Percentiles rank a stretch among this genome's conserved stretches.
These are phyloP conservation scores for Dunckerocampus dactyliophorus DNA, from an alignment of 2,113 vertebrate species.

Conservation along the genomic window DNA sequence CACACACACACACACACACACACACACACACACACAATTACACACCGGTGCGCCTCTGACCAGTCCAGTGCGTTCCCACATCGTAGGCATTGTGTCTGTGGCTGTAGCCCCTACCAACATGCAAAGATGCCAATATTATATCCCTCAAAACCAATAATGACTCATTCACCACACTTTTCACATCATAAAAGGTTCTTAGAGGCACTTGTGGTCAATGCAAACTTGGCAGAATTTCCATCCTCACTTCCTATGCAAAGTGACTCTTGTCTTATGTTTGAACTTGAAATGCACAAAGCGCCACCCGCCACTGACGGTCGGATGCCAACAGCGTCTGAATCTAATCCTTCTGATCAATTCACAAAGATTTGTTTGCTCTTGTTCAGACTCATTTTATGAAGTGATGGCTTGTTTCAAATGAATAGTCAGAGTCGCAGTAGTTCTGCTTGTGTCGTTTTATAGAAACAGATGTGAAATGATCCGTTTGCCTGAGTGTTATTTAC, in stretches of 20 bases:
- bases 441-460: slow-evolving; percentile 14
- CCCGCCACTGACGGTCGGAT: slow-evolving; percentile 1
- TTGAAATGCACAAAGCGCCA: slow-evolving; percentile 16
- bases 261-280: slow-evolving; percentile 27
- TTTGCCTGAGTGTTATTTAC: slow-evolving; percentile 49
- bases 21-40: background rate
- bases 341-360: slow-evolving; percentile 5
- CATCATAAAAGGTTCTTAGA: slow-evolving; percentile 26
- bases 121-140: slow-evolving; percentile 23
- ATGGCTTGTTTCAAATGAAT: background rate
- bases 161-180: slow-evolving; percentile 10
- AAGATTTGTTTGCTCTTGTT: background rate
- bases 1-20: no score
- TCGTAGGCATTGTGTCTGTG: slow-evolving; percentile 56
- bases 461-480: slow-evolving; percentile 40
- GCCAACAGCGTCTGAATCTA: background rate
- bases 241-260: slow-evolving; percentile 67
- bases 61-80: slow-evolving; percentile 66
- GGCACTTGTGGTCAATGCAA: slow-evolving; percentile 64
- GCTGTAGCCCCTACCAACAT: slow-evolving; percentile 56
- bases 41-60: slow-evolving; percentile 66
- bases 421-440: slow-evolving; percentile 14
- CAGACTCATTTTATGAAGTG: background rate
- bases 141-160: slow-evolving; percentile 17
- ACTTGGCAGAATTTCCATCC: slow-evolving; percentile 62